phyloP scores from a whole-genome alignment of 2,888 invertebrate genomes.

The Sabatieria punctata region DNA sequence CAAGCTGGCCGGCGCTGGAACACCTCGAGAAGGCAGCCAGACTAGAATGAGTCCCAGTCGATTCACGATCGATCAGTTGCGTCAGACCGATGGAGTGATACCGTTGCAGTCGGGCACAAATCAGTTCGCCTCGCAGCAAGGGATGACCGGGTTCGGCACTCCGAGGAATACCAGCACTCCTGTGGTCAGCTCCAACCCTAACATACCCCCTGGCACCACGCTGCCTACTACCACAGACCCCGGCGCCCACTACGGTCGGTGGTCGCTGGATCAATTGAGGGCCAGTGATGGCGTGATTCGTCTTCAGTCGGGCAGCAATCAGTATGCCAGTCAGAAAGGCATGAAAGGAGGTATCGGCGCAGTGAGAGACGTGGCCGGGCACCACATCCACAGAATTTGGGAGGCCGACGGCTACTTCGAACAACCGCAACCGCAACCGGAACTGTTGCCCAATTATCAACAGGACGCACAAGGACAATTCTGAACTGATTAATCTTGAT shows the following conservation, averaged over 20 bases:
- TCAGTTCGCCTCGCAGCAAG: slow-evolving; percentile 7
- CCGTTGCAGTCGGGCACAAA: slow-evolving; percentile 9
- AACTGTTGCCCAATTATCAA: too few species aligned
- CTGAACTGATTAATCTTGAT: too few species aligned
- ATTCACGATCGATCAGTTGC: slow-evolving; percentile 30
- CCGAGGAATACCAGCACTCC: slow-evolving; percentile 26
- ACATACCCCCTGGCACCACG: neutral
- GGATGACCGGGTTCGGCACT: slow-evolving; percentile 31
- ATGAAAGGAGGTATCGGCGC: slow-evolving; percentile 29
- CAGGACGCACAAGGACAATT: too few species aligned
- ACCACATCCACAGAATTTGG: slow-evolving; percentile 31
- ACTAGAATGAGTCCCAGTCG: slow-evolving; percentile 10
- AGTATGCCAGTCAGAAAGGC: slow-evolving; percentile 10
- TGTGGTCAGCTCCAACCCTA: neutral
- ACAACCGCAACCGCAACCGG: too few species aligned
- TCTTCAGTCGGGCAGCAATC: neutral
- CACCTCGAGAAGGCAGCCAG: too few species aligned
- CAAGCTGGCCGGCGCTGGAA: too few species aligned
- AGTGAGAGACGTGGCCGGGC: slow-evolving; percentile 29
- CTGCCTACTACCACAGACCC: too few species aligned
- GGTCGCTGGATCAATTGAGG: neutral
- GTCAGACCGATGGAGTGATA: slow-evolving; percentile 28
- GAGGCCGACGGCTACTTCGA: too few species aligned
- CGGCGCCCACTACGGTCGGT: neutral
- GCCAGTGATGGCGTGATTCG: neutral